A percentile compares a stretch with the other conserved stretches of the same genome.
Conservation (phyloP, 2,113 vertebrate species). For the Saccopteryx bilineata region DNA sequence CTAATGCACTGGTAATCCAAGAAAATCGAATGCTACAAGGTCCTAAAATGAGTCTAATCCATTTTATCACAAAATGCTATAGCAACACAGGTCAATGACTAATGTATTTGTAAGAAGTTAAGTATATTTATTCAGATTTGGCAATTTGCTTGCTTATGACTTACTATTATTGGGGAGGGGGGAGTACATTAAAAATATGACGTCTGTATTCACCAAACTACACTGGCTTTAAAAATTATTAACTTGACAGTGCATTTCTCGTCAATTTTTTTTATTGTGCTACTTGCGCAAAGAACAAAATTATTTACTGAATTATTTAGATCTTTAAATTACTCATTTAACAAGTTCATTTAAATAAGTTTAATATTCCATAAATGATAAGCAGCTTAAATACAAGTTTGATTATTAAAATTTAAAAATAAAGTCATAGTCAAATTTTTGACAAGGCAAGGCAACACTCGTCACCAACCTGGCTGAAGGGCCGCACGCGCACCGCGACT, state of each 20-base stretch:
- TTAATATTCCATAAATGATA: constrained; percentile 77
- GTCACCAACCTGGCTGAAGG: constrained; percentile 92
- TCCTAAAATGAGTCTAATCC: neutral
- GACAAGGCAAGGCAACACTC: constrained; percentile 40
- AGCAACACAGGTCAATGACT: neutral
- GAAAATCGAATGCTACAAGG: neutral
- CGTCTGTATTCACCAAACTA: neutral
- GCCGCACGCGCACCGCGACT: constrained; percentile 90
- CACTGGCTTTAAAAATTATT: constrained; percentile 42
- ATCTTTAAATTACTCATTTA: constrained; percentile 72
- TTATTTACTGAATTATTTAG: constrained; percentile 64
- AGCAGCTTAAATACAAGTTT: constrained; percentile 80
- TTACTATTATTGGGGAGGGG: neutral
- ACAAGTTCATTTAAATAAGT: constrained; percentile 81
- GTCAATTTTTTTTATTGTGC: constrained; percentile 76
- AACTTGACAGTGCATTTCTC: constrained; percentile 69
- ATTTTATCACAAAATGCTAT: neutral
- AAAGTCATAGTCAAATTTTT: constrained; percentile 61
- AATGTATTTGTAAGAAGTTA: neutral
- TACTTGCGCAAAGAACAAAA: constrained; percentile 75
- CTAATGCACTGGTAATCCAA: neutral
- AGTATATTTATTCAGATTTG: neutral
- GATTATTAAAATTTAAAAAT: constrained; percentile 39
- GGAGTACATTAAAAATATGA: neutral
- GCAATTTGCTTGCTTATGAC: neutral